These are phyloP conservation scores for Thomomys bottae DNA, from an alignment of 2,113 vertebrate species.

Conservation along the genomic window DNA sequence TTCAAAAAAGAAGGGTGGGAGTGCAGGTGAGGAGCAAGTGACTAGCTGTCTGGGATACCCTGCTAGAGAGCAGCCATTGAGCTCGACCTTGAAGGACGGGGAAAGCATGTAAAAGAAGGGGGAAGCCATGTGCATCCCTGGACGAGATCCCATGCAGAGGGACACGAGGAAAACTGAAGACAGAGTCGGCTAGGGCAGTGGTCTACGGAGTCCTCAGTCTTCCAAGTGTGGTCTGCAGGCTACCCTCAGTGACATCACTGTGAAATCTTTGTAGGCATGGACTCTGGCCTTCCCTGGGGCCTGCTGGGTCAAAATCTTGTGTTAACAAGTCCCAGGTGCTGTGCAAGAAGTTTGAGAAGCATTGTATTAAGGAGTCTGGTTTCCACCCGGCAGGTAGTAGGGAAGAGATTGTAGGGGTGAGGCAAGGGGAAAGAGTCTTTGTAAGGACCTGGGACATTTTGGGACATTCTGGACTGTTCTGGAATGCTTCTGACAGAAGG, in stretches of 20 bases:
- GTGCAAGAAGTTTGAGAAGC: background rate
- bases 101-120: background rate
- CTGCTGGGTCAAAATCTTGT: background rate
- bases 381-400: background rate
- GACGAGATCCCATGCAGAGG: background rate
- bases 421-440: background rate
- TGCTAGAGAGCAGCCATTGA: background rate
- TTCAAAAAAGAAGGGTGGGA: background rate
- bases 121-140: background rate
- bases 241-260: rapidly evolving
- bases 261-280: background rate
- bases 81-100: background rate
- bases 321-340: background rate
- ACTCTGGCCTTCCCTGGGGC: background rate
- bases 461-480: too few relatives aligned
- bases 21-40: background rate
- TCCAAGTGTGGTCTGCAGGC: too few relatives aligned
- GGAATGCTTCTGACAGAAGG: background rate
- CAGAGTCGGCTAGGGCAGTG: background rate
- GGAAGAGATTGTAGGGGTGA: background rate
- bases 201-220: too few relatives aligned
- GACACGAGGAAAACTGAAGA: background rate
- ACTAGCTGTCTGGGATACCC: background rate
- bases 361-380: background rate
- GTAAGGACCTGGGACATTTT: background rate